These are phyloP conservation scores for Podarcis cretensis DNA, from an alignment of 2,113 vertebrate species.

Conservation along the genomic window DNA sequence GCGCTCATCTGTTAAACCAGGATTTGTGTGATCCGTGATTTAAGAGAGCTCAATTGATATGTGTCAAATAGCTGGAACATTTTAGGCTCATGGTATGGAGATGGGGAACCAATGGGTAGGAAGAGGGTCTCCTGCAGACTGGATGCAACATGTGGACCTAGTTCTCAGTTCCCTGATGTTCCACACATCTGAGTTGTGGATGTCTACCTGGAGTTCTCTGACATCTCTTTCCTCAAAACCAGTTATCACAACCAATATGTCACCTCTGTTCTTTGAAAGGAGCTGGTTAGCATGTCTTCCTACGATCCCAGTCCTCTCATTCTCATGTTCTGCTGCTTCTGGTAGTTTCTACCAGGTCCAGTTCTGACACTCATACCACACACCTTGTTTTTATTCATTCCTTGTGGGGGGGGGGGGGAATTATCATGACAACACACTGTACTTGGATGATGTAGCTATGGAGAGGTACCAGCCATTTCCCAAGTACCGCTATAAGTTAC, in stretches of 20 bases:
- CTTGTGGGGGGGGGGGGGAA: not conserved
- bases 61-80: conserved; percentile 65
- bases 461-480: not conserved
- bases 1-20: conserved; percentile 92
- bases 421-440: not conserved
- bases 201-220: not conserved
- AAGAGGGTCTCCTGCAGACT: not conserved
- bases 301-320: not conserved
- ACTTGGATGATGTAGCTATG: not conserved
- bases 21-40: conserved; percentile 87
- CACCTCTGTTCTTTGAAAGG: not conserved
- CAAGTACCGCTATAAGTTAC: not conserved
- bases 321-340: conserved; percentile 2
- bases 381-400: conserved; percentile 12
- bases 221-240: not conserved
- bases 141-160: not conserved
- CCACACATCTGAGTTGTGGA: not conserved
- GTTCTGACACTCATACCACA: not conserved
- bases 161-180: not conserved
- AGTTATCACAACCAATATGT: not conserved
- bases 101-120: conserved; percentile 1
- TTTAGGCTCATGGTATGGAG: conserved; percentile 65
- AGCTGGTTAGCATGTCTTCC: not conserved
- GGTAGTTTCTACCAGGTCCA: not conserved
- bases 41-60: not conserved